Evolutionary conservation across 2,888 invertebrate genomes (phyloP), one percentile per base, ranked within the genome.

Genomic region (Brassicogethes aeneus): DNA sequence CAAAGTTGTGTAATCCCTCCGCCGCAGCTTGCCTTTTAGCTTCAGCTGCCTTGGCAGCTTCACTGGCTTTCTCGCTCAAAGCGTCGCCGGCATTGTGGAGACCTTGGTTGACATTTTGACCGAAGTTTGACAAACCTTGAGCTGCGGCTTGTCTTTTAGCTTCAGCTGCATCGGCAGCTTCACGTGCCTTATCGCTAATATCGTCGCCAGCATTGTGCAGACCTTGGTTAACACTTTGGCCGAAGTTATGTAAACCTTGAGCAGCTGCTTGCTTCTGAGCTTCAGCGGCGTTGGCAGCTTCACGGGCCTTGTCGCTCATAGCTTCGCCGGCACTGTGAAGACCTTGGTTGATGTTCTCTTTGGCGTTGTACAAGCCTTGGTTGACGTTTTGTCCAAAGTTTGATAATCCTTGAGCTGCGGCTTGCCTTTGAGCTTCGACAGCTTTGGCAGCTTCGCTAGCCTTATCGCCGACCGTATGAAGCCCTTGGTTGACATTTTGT

Each of bases 131-230:
- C 3, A 42, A 43, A 1, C 44, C 45, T 12, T 40, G 17, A 8
- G 34, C 49, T 3, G 46, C 2, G 8, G 49, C 40, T 17, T 43
- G 37, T 12, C 38, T 37, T 30, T 48, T 48, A n/a, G 42, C 38
- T 40, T 52, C 48, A 12, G 51, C 51, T 15, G 46, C 48, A 2
- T 43, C 47, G 1, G 44, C 47, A 2, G 50, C 36, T 35, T 55
- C 46, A n/a, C 17, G 17, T n/a, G 36, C 16, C 3, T 3, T 7
- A 7, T 10, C 23, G 7, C 14, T n/a, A 17, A 36, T 3, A 7
- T 16, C 14, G 10, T 36, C 36, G 7, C 10, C 17, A 10, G 23
- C 17, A 12, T 17, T 17, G 13, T 36, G 36, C 3, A 17, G 7
- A n/a, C 15, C 13, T 12, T 23, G 15, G n/a, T 15, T 12, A 3